Evolutionary conservation across 2,797 vertebrate genomes (phyloP).

Genomic region (Octomys mimax): DNA sequence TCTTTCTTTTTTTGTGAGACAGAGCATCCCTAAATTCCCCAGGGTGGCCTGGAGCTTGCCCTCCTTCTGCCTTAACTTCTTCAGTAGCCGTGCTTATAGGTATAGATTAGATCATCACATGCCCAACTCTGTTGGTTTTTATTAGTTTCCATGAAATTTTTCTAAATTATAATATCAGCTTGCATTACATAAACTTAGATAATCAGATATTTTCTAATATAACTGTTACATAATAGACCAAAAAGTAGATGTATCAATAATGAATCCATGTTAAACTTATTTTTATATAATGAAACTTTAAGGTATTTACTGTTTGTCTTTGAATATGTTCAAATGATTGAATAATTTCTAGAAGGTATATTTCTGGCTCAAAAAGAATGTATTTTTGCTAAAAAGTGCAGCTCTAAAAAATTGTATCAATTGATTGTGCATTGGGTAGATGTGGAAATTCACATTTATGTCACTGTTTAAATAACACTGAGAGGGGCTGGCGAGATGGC

Average conservation of each 20-base stretch:
- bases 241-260: background rate
- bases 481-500: too few species aligned
- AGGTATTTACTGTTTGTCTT: background rate
- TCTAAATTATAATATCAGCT: background rate
- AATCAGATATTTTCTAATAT: background rate
- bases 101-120: background rate
- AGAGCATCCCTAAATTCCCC: background rate
- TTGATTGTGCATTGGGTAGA: background rate
- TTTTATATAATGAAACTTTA: background rate
- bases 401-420: background rate
- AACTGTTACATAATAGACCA: background rate
- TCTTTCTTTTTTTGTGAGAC: background rate
- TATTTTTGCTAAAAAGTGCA: background rate
- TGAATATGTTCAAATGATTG: background rate
- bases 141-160: background rate
- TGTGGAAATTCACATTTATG: background rate
- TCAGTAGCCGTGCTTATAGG: background rate
- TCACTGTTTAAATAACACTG: background rate
- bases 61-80: background rate
- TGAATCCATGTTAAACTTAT: background rate
- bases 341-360: background rate
- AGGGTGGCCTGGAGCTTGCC: background rate
- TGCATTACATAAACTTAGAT: background rate
- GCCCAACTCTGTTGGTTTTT: background rate
- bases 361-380: background rate